Base-by-base conservation (phyloP, 2,888 invertebrate species). In the Xestoiulus laeticollis region DNA sequence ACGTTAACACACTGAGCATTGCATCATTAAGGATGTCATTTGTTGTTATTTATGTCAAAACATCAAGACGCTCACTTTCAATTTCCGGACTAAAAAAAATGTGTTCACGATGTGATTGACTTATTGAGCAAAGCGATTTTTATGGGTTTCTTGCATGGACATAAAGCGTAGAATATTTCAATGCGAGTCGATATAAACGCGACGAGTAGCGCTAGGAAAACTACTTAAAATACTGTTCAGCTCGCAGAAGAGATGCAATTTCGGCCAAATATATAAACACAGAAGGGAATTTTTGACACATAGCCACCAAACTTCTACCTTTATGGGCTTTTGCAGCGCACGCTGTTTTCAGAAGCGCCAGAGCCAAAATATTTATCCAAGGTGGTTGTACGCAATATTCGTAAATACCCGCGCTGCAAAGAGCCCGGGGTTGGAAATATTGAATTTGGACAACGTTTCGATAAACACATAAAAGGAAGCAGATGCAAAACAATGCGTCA, bases 111-210 rank as follows among this genome's bases (percentile, higher is more conserved):
- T 84, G 84, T 84, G 84, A 84, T 38, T 84, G 84, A 84, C 84
- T 84, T 84, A 84, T 84, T 43, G 84, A 84, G 38, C 33, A 84
- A 84, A 84, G 43, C 84, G 33, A 84, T 84, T 84, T 84, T 84
- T 84, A 84, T 84, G 84, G 84, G 84, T 43, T 84, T 33, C 12
- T 22, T 10, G 68, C 68, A 68, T 6, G 68, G 68, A 68, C 68
- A 68, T 68, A 68, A 68, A 68, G 26, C 68, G 26, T 22, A 68
- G 68, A n/a, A 68, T 68, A 68, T 68, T 68, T 68, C 53, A 53
- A 53, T 53, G 53, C 53, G 53, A 53, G 53, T 53, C 26, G 68
- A 68, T 68, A 68, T 26, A 68, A 68, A 68, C 4, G 68, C 68
- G 68, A 68, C 26, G 22, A 68, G 68, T 68, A 68, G 68, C 26